Base-by-base conservation (phyloP, 2,797 vertebrate genomes). In the Glyptemys insculpta region DNA sequence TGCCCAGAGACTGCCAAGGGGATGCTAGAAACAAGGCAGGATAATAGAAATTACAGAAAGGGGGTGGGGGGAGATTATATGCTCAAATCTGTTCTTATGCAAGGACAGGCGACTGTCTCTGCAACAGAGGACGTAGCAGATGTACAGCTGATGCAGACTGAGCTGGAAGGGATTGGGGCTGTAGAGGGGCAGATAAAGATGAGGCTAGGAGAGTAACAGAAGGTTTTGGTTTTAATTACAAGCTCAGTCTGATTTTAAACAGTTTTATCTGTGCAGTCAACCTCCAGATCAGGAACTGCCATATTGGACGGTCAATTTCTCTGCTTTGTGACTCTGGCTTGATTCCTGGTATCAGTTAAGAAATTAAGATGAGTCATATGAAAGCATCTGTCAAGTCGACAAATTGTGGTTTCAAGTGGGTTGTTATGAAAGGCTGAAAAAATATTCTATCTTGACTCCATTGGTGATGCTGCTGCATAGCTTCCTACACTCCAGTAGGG, bases 381-480 rank as follows among this genome's bases (percentile, higher is more conserved):
- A 83, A 90, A 94, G 94, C 94, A 95, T 96, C 96, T 96, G 92
- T 94, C 79, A 89, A 81, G 86, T 65, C 83, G 91, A 89, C 94
- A 94, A 96, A 92, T 79, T 85, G 81, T 93, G 94, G 86, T 94
- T 95, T 94, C 31, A 94, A 94, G 84, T 91, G 82, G 93, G 95
- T 89, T 94, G 86, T 87, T 92, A 94, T 92, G 94, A 88, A 96
- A 95, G 91, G 88, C 90, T 96, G 92, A 94, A 92, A 56, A 81
- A 52, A 86, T 85, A 91, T 16, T 91, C 89, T 96, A 80, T 92
- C 92, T 96, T 74, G 92, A 87, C 90, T 89, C 78, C 94, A 83
- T 91, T 92, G 95, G 93, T 87, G 97, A 18, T 85, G 91, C 91
- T 95, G 85, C 88, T 81, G 7, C 65, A 8, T 7, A 91, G 81